Base-by-base conservation (phyloP, 2,113 vertebrate species). In the Casuarius casuarius region DNA sequence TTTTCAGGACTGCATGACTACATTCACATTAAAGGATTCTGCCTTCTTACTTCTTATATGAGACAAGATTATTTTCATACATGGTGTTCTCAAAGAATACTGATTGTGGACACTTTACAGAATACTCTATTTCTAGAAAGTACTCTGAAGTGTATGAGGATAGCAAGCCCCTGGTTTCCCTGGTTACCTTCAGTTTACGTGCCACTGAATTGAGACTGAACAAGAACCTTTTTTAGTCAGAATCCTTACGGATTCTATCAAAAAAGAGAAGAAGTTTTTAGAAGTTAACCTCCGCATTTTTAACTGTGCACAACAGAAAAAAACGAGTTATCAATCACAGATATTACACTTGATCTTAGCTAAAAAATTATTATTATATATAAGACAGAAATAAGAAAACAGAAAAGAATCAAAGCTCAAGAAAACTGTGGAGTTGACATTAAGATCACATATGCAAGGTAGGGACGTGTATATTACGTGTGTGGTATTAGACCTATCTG, bases 161-260 rank as follows among this genome's bases (percentile, higher is more conserved):
- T 68, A 79, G 73, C 66, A 72, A 87, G 87, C 66, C 84, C 89
- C 84, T 82, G 38, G 93, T 96, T 95, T 94, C 96, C 96, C 84
- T 96, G 95, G 96, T 95, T 97, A 96, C 96, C 81, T 91, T 91
- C 66, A 87, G 94, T 95, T 91, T 94, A 92, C 81, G 94, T 95
- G 71, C 40, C 77, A 87, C 73, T 62, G 84, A 97, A 95, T 91
- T 94, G 95, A 78, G 84, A 92, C 87, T 52, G 77, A 84, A 91
- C 89, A 82, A 59, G 33, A 70, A n/a, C 19, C 25, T 38, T 72
- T 93, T 89, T 91, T 59, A 95, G 77, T 78, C 68, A 91, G 48
- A 94, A 78, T 72, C 58, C 62, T 67, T 66, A 75, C 52, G 14
- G 1, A n/a, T 65, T 96, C 44, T 21, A 61, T 58, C 66, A 48